These are phyloP conservation scores for Mormyrus iriodes DNA, from an alignment of 2,113 vertebrate genomes.

Conservation along the genomic window DNA sequence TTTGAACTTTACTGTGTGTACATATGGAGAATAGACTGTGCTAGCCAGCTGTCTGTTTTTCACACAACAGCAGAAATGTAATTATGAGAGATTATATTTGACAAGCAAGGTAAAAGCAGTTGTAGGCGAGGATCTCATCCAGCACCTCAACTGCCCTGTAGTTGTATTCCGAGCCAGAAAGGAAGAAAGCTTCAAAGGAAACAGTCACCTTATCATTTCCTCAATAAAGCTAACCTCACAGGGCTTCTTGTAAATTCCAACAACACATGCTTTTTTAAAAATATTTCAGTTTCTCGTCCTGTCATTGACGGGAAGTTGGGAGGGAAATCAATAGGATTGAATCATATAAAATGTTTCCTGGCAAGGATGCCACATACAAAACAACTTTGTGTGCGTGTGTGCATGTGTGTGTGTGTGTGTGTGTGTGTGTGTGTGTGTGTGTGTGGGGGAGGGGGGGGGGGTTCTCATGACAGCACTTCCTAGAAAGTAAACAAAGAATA, in stretches of 20 bases:
- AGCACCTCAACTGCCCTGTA: neutral
- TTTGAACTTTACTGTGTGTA: neutral
- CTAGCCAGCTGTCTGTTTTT: neutral
- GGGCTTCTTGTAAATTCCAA: slow-evolving; percentile 12
- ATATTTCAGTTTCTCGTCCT: neutral
- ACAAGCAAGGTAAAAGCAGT: neutral
- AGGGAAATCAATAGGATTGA: slow-evolving; percentile 10
- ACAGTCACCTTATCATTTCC: neutral
- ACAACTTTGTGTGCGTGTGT: neutral
- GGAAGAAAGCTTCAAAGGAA: neutral
- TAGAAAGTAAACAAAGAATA: neutral
- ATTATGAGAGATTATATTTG: neutral
- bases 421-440: neutral
- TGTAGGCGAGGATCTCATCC: neutral
- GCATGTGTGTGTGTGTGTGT: too few species aligned
- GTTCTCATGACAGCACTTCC: neutral
- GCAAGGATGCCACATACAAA: neutral
- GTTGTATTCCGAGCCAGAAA: neutral
- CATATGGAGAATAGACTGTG: neutral
- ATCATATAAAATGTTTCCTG: slow-evolving; percentile 10
- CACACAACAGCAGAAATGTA: neutral
- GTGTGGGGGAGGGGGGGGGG: neutral
- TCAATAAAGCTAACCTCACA: neutral
- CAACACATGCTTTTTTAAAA: neutral
- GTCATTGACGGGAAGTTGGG: slow-evolving; percentile 6